Percentiles rank a stretch among this genome's conserved stretches.
Evolutionary conservation across 2,113 vertebrate species (phyloP).

Genomic region (Takifugu bimaculatus): DNA sequence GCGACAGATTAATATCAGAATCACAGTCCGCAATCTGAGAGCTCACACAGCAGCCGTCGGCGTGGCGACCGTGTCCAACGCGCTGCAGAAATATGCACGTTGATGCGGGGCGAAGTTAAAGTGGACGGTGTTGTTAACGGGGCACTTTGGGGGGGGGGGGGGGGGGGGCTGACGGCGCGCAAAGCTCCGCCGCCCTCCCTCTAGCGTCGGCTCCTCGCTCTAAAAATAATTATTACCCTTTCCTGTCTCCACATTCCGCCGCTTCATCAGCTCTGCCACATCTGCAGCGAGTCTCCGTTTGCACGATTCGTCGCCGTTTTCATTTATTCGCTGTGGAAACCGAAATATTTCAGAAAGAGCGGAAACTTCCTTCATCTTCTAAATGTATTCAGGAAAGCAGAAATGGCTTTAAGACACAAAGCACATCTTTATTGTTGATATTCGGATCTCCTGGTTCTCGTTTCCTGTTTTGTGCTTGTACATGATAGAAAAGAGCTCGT

Average conservation of each 20-base stretch:
- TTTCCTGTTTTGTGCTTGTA: not conserved
- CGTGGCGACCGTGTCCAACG: too few relatives aligned
- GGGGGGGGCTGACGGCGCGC: constrained; percentile 2
- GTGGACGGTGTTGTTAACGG: constrained; percentile 23
- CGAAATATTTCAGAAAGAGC: constrained; percentile 43
- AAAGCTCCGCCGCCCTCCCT: constrained; percentile 7
- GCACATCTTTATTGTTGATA: too few relatives aligned
- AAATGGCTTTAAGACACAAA: too few relatives aligned
- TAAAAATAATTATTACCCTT: not conserved
- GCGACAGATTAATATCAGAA: constrained; percentile 12
- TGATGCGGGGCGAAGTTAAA: constrained; percentile 25
- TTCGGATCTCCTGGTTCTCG: too few relatives aligned
- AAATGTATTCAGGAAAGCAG: too few relatives aligned
- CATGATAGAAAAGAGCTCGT: too few relatives aligned
- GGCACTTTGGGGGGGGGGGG: constrained; percentile 11
- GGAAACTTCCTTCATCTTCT: not conserved
- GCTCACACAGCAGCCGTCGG: too few relatives aligned
- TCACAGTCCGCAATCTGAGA: not conserved
- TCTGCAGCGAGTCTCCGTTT: not conserved
- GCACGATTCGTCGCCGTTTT: constrained; percentile 1
- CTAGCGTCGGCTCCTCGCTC: constrained; percentile 26
- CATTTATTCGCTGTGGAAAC: constrained; percentile 12
- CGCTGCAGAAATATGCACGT: not conserved
- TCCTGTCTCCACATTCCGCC: constrained; percentile 39
- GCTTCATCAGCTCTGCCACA: not conserved